Evolutionary conservation across 2,888 invertebrate species (phyloP), one percentile per base, ranked within the genome.

Genomic region (Aethes cnicana): DNA sequence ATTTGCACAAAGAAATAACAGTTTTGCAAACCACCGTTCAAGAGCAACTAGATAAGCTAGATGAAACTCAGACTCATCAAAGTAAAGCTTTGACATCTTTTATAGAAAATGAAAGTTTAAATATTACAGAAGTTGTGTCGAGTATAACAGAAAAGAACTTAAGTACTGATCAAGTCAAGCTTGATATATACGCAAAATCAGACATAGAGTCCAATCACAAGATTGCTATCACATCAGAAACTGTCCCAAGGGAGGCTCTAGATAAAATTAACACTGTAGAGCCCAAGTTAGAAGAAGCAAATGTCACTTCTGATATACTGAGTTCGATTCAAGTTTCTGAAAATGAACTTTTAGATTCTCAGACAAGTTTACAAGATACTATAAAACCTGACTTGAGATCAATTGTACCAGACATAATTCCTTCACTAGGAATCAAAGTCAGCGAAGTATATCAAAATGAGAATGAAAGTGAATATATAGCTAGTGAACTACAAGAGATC

Each of bases 61-160:
- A 84, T 11, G 92, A 93, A 66, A 91, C 86, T 58, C 91, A 93
- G 77, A 78, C 88, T 2, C 68, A 91, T 17, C 59, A 65, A 8
- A 92, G 91, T 54, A 74, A 75, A 52, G 94, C 93, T 16, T 88
- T 86, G 4, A 77, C 86, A 46, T 66, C 91, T 20, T 85, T 92
- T 90, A 74, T 90, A 81, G 69, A 91, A 85, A 87, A 91, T 79
- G 66, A 90, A 93, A 81, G 92, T 59, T 59, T 95, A 35, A 91
- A 90, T 65, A 81, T 94, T 8, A 92, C 90, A 4, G 91, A 93
- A 78, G 69, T 91, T 0, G 66, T 90, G 44, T 64, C 85, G 2
- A 78, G 80, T 47, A 82, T 92, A 39, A 88, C 78, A 69, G 92
- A 92, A 86, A 76, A 80, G 74, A 79, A 68, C 48, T 77, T 91